Base-by-base conservation (phyloP, 64 coral and sea anemone species). In the Trachythela sp. region DNA sequence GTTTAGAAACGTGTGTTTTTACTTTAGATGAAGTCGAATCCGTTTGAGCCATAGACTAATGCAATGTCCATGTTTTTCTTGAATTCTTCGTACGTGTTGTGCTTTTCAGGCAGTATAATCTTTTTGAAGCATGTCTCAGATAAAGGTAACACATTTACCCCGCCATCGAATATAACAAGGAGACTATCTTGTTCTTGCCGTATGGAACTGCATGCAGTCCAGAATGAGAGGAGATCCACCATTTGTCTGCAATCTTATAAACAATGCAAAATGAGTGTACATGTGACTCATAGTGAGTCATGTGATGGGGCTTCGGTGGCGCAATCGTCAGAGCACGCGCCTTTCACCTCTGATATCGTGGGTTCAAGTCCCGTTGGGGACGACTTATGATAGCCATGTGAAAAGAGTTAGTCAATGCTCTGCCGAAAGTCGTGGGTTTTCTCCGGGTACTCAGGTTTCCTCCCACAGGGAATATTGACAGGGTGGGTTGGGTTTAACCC, bases 1-100 rank as follows among this genome's bases (percentile, higher is more conserved):
- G 17, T 22, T 15, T 35, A 38, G 29, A 35, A 4, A 32, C 10
- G 2, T n/a, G 15, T 59, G 71, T 17, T 34, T 5, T 32, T 35
- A 22, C 4, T 77, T 56, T 58, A 87, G 18, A 45, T 87, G 54
- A 87, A 87, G 13, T 32, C 33, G 32, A 87, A 87, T 26, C 85
- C 85, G 17, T 51, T 58, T 29, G 71, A 77, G 31, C 71, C 71
- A 18, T 35, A 77, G 29, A 38, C 4, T 38, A 77, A 77, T 77
- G 71, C 71, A 4, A 77, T 18, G 29, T 77, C 71, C 71, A 77
- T 77, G 32, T 77, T 77, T 27, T 38, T 77, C 36, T 34, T 35
- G 4, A 77, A 77, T 4, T 32, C 71, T 35, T 35, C 71, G 29
- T 77, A 77, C 26, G 2, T 35, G 13, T 35, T 38, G 36, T 77